These are phyloP conservation scores for Paguma larvata DNA, from an alignment of 2,797 vertebrate species.

Conservation along the genomic window DNA sequence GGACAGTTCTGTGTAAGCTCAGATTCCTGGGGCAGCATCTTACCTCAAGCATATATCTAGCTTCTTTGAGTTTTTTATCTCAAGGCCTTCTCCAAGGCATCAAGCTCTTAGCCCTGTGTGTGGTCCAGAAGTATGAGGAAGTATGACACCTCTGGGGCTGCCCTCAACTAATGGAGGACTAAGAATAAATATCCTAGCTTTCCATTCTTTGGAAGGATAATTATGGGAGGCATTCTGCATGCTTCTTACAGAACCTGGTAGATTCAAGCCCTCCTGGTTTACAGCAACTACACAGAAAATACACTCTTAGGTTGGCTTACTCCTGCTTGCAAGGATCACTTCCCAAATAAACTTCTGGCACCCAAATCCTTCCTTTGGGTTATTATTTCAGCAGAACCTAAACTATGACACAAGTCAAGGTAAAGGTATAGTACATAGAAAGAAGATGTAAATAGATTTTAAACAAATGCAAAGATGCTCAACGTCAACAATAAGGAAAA, in stretches of 20 bases:
- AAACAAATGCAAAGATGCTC: constrained; percentile 6
- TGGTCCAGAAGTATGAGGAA: not conserved
- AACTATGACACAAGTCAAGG: not conserved
- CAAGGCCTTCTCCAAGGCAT: not conserved
- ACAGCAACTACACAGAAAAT: not conserved
- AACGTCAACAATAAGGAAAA: not conserved
- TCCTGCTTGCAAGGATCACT: not conserved
- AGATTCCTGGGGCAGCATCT: not conserved
- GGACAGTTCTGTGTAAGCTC: not conserved
- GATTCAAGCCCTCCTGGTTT: not conserved
- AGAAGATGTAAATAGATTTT: not conserved
- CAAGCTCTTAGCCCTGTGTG: not conserved
- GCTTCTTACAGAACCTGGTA: not conserved
- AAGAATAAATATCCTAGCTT: not conserved
- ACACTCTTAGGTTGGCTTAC: not conserved
- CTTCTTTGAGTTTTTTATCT: constrained; percentile 19
- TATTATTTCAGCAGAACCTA: not conserved
- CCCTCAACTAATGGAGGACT: not conserved
- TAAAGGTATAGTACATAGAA: not conserved
- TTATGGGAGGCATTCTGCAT: not conserved
- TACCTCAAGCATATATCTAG: not conserved
- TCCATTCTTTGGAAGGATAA: not conserved
- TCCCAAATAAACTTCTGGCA: not conserved
- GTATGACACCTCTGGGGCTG: not conserved
- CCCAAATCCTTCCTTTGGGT: not conserved